Evolutionary conservation across 2,888 invertebrate genomes (phyloP), one percentile per base, ranked within the genome.

Genomic region (Coleophora deauratella): DNA sequence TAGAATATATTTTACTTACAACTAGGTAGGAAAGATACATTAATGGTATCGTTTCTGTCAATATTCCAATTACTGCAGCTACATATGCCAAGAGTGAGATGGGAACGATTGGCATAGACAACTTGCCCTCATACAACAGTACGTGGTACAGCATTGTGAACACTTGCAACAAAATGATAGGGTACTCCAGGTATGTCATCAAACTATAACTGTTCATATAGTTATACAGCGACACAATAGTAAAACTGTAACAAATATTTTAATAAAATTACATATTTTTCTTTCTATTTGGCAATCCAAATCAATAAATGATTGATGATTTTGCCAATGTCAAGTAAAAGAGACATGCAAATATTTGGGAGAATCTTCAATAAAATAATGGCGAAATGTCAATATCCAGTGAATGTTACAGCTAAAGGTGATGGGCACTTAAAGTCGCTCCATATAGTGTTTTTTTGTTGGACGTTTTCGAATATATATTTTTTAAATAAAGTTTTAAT

Each of bases 131-230:
- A 63, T 91, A 94, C 59, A 90, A 88, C 42, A 95, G 72, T 2
- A 92, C 92, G 41, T 91, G 87, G 61, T 88, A 91, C 51, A 95
- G 88, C 46, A 95, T 75, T 8, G 93, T 77, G 49, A 91, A 89
- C 57, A 94, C 91, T 81, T 95, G 95, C 1, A 90, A 38, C 43
- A 95, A 71, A 50, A 95, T 90, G 35, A 95, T 90, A 0, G 94
- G 94, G 70, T 95, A 95, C 63, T 96, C 96, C 87, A 95, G 72
- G 59, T 94, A 96, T 0, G 94, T 92, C 50, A 94, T 77, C 9
- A 93, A 52, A 9, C 91, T 88, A 66, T 95, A 95, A 9, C 86
- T 86, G 64, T 91, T 93, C 27, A 89, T 88, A 54, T 87, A 93
- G 69, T 95, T 95, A 73, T 96, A 96, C 21, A 93, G 89, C 41